Evolutionary conservation across 2,797 vertebrate genomes (phyloP).

Genomic region (Naso thynnoides): DNA sequence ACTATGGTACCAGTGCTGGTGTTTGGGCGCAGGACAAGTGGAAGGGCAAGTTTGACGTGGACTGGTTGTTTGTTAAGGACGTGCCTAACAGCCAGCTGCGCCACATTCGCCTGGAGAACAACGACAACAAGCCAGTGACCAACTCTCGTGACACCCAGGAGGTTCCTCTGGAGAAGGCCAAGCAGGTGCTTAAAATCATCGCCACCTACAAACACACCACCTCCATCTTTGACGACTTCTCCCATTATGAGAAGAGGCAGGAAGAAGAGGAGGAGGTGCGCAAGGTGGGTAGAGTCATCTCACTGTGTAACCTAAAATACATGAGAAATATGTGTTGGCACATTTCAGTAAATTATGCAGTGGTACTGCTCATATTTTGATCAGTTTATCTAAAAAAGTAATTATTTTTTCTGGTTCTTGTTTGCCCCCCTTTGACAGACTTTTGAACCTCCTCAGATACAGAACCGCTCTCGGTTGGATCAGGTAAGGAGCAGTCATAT

Average conservation of each 20-base stretch:
- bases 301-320: not conserved
- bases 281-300: conserved; percentile 85
- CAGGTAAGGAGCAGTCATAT: conserved; percentile 71
- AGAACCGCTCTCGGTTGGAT: conserved; percentile 83
- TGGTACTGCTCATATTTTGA: not conserved
- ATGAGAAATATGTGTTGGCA: not conserved
- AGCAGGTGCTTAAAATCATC: conserved; percentile 97
- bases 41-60: conserved; percentile 97
- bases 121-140: conserved; percentile 98
- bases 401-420: conserved; percentile 32
- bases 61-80: conserved; percentile 98
- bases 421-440: conserved; percentile 70
- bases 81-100: conserved; percentile 97
- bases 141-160: conserved; percentile 98
- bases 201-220: conserved; percentile 96
- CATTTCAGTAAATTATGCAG: too few species aligned
- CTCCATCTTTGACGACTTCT: conserved; percentile 98
- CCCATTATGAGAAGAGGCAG: conserved; percentile 97
- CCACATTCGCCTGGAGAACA: conserved; percentile 97
- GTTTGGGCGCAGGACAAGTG: conserved; percentile 99
- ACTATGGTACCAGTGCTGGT: conserved; percentile 96
- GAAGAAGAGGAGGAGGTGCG: conserved; percentile 96
- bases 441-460: conserved; percentile 82
- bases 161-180: conserved; percentile 97
- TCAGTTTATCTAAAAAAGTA: conserved; percentile 16